Evolutionary conservation across 2,113 vertebrate genomes (phyloP).

Genomic region (Vulpes lagopus): DNA sequence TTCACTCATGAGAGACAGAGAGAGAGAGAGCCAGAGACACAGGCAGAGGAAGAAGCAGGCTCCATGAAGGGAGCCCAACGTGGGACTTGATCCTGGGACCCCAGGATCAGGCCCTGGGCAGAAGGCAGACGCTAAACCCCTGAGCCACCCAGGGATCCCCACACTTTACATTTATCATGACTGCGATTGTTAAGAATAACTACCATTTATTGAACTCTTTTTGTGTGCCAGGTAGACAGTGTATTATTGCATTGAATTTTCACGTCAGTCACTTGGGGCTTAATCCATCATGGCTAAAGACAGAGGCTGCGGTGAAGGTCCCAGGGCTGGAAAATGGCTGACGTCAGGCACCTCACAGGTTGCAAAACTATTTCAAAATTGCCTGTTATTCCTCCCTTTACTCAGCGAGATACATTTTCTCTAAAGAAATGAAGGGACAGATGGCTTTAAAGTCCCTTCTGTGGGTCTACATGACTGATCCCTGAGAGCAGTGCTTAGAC

Average conservation of each 20-base stretch:
- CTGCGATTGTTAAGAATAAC: background rate
- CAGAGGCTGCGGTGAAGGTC: background rate
- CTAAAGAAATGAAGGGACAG: background rate
- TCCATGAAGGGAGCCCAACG: no score
- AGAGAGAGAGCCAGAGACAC: no score
- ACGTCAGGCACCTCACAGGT: background rate
- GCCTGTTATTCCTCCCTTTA: background rate
- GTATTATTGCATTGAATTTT: background rate
- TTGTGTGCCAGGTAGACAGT: background rate
- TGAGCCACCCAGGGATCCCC: no score
- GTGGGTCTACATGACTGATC: background rate
- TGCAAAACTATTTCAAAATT: slow-evolving; percentile 25
- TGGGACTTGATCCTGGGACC: no score
- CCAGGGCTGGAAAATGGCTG: background rate
- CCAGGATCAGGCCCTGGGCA: no score
- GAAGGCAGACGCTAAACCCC: no score
- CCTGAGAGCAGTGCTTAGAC: background rate
- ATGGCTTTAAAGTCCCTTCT: background rate
- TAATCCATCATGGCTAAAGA: background rate
- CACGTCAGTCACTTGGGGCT: background rate
- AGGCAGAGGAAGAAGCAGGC: no score
- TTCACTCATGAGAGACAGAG: no score
- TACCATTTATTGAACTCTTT: background rate
- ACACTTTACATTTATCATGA: background rate
- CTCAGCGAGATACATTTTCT: background rate